Evolutionary conservation across 1,140 invertebrate species (phyloP).

Genomic region (Cataglyphis hispanica): DNA sequence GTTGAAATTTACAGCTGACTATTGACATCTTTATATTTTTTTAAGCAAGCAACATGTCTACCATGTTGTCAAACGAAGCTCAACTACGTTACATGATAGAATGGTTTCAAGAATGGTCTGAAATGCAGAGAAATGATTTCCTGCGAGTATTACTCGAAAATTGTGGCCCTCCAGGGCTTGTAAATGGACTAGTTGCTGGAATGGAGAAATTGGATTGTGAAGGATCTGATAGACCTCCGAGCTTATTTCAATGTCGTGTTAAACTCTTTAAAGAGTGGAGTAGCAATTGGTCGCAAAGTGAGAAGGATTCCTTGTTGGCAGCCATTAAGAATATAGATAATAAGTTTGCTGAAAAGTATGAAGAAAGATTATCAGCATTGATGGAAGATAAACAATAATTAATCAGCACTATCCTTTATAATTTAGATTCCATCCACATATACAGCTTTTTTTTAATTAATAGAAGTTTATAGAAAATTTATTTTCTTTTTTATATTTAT

Average conservation of each 20-base stretch:
- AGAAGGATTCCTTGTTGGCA: slow-evolving; percentile 90
- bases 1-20: not conserved
- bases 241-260: slow-evolving; percentile 95
- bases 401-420: not conserved
- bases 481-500: slow-evolving; percentile 42
- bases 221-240: slow-evolving; percentile 90
- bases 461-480: not conserved
- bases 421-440: not conserved
- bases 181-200: slow-evolving; percentile 91
- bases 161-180: slow-evolving; percentile 87
- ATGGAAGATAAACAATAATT: slow-evolving; percentile 63
- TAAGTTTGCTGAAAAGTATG: slow-evolving; percentile 90
- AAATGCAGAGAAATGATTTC: slow-evolving; percentile 94
- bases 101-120: slow-evolving; percentile 96
- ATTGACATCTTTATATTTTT: slow-evolving; percentile 40
- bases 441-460: slow-evolving; percentile 16
- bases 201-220: slow-evolving; percentile 90
- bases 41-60: slow-evolving; percentile 80
- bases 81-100: slow-evolving; percentile 93
- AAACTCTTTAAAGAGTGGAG: slow-evolving; percentile 96
- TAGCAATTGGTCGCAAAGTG: slow-evolving; percentile 92
- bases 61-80: slow-evolving; percentile 88
- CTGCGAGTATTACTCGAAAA: slow-evolving; percentile 91
- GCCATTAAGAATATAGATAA: slow-evolving; percentile 91
- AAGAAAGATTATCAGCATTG: slow-evolving; percentile 86